phyloP scores from a whole-genome alignment of 1,140 invertebrate genomes.

The Macrobrachium nipponense region DNA sequence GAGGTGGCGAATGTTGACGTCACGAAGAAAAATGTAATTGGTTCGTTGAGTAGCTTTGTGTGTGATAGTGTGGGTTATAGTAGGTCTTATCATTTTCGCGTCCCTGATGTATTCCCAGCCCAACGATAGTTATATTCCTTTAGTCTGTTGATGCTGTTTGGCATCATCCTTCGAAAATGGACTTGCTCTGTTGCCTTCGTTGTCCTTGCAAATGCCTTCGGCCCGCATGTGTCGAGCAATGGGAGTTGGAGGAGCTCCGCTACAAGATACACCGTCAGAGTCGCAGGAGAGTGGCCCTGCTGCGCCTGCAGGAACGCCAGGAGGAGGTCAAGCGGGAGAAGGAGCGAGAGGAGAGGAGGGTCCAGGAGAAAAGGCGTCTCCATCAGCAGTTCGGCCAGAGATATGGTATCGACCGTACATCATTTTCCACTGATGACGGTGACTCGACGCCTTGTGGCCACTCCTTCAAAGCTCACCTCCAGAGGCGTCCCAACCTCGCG shows the following conservation, averaged over 20 bases:
- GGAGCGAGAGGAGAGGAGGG: conserved; percentile 14
- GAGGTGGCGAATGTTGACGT: too few species aligned
- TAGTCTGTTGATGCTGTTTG: not conserved
- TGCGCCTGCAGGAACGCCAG: conserved; percentile 7
- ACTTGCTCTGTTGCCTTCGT: not conserved
- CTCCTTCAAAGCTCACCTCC: not conserved
- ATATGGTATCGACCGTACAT: not conserved
- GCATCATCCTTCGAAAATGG: not conserved
- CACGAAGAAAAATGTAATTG: too few species aligned
- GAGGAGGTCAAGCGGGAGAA: not conserved
- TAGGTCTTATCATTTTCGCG: too few species aligned
- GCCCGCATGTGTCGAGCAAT: conserved; percentile 2
- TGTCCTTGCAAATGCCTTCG: conserved; percentile 33
- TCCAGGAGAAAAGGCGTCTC: not conserved
- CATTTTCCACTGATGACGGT: conserved; percentile 13
- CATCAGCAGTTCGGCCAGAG: not conserved
- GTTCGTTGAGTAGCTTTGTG: too few species aligned
- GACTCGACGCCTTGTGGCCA: not conserved
- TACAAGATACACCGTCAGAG: conserved; percentile 28
- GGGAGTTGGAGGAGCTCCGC: conserved; percentile 21
- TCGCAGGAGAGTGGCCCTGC: not conserved
- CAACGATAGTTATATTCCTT: not conserved
- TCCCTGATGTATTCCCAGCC: too few species aligned
- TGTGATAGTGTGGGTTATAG: too few species aligned
- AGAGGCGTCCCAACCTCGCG: not conserved